Evolutionary conservation across 2,113 vertebrate genomes (phyloP).

Genomic region (Cyanoramphus novaezelandiae): DNA sequence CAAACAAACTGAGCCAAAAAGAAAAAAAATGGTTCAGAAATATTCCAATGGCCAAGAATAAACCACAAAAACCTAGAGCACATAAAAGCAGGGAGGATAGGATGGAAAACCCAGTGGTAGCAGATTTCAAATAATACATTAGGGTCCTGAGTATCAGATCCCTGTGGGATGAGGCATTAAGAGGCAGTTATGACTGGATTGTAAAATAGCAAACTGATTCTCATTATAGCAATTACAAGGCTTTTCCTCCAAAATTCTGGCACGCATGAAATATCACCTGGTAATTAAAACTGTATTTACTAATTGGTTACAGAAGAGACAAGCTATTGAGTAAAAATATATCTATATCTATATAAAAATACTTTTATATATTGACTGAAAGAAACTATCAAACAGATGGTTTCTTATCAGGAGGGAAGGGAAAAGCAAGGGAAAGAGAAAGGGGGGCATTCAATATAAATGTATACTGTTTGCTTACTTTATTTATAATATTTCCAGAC

Average conservation of each 20-base stretch:
- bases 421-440: background rate
- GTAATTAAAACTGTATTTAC: background rate
- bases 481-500: constrained; percentile 33
- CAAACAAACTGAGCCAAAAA: background rate
- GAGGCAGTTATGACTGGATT: background rate
- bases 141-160: background rate
- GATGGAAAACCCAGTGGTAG: background rate
- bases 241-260: background rate
- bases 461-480: background rate
- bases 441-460: background rate
- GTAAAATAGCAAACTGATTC: background rate
- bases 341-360: too few relatives aligned
- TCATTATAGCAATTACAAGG: background rate
- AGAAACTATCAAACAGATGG: background rate
- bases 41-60: background rate
- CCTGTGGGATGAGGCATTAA: background rate
- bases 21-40: background rate
- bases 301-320: background rate
- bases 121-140: background rate
- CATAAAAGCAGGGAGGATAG: background rate
- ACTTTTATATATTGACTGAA: background rate
- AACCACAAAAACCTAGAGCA: background rate
- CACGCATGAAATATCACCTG: background rate
- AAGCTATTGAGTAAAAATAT: background rate
- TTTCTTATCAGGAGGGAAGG: background rate